These are phyloP conservation scores for Drosophila nigromelanica DNA, from an alignment of 1,140 invertebrate genomes.

Conservation along the genomic window DNA sequence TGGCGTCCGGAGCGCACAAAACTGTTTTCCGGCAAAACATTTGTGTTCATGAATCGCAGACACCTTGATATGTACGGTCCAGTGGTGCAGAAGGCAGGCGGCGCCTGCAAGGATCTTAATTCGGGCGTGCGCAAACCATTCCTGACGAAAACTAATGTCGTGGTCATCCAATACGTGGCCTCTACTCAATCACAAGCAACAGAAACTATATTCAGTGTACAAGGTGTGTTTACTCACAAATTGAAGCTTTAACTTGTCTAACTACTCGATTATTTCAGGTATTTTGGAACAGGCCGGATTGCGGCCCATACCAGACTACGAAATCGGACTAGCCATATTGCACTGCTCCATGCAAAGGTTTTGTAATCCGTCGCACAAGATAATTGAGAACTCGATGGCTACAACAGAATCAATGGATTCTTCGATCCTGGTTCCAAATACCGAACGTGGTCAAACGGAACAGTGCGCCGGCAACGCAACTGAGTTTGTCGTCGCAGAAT, in stretches of 20 bases:
- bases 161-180: conserved; percentile 85
- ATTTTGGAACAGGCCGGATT: conserved; percentile 85
- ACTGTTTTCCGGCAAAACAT: conserved; percentile 86
- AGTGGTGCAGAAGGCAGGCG: conserved; percentile 84
- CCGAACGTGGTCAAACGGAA: conserved; percentile 35
- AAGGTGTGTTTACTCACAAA: conserved; percentile 72
- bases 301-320: conserved; percentile 87
- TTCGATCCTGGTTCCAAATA: conserved; percentile 58
- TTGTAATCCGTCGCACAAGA: conserved; percentile 87
- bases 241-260: conserved; percentile 30
- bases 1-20: conserved; percentile 84
- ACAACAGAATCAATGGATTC: conserved; percentile 60
- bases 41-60: conserved; percentile 86
- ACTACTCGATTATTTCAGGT: conserved; percentile 51
- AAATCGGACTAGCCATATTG: conserved; percentile 88
- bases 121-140: conserved; percentile 84
- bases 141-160: conserved; percentile 83
- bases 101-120: conserved; percentile 83
- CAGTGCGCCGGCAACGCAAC: conserved; percentile 3
- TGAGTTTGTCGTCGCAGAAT: conserved; percentile 50
- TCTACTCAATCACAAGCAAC: conserved; percentile 84
- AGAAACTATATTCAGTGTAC: conserved; percentile 83
- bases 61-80: conserved; percentile 86
- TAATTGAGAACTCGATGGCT: conserved; percentile 66
- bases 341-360: conserved; percentile 87